Evolutionary conservation across 1,140 invertebrate species (phyloP).

Genomic region (Tigriopus japonicus): DNA sequence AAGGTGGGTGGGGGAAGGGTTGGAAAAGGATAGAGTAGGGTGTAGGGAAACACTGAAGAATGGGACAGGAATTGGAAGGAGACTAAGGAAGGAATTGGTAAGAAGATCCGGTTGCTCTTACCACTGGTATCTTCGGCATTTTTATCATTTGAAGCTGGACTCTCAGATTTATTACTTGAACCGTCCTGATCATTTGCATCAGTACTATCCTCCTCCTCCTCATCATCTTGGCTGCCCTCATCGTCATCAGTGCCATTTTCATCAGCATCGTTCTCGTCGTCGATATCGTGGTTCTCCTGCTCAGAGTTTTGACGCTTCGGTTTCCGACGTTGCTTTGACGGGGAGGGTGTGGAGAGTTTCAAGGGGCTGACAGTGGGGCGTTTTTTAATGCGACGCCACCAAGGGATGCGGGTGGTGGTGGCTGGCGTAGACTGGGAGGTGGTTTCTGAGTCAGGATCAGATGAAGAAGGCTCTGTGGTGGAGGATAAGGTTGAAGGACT

Average conservation of each 20-base stretch:
- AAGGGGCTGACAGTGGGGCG: background rate
- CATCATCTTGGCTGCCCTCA: conserved; percentile 8
- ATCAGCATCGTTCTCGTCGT: conserved; percentile 1
- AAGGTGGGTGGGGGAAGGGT: no score
- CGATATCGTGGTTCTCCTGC: conserved; percentile 13
- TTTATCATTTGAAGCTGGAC: background rate
- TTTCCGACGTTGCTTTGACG: background rate
- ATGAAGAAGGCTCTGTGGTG: background rate
- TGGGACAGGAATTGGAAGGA: no score
- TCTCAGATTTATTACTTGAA: background rate
- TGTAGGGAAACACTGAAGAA: no score
- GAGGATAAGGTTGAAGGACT: background rate
- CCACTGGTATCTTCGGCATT: background rate
- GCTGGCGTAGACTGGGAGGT: no score
- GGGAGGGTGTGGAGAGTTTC: background rate
- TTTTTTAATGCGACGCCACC: background rate
- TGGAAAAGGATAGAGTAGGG: no score
- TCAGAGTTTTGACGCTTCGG: background rate
- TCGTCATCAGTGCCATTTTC: no score
- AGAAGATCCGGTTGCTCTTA: background rate
- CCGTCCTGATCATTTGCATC: background rate
- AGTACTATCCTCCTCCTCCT: conserved; percentile 7
- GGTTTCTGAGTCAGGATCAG: background rate
- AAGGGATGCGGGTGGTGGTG: background rate
- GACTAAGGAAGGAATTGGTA: conserved; percentile 1